These are phyloP conservation scores for Ochotona princeps DNA, from an alignment of 2,113 vertebrate species.

Conservation along the genomic window DNA sequence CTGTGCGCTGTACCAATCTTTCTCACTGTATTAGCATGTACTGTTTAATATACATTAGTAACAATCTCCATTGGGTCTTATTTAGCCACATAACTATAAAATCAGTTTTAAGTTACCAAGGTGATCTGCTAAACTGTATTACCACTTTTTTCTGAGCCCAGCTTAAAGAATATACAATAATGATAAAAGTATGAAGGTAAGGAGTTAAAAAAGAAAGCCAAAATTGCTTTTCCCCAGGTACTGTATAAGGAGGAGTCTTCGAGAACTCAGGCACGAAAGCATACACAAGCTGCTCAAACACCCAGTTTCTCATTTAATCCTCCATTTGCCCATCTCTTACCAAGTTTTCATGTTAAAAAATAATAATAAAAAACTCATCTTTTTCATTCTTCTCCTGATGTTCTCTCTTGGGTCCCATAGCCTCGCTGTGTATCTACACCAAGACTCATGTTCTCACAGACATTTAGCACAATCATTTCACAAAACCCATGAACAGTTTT, in stretches of 20 bases:
- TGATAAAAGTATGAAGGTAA: slow-evolving; percentile 16
- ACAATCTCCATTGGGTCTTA: neutral
- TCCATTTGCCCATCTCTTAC: slow-evolving; percentile 2
- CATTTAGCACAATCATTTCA: slow-evolving; percentile 61
- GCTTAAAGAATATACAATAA: neutral
- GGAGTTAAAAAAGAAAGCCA: slow-evolving; percentile 2
- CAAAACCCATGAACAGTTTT: slow-evolving; percentile 64
- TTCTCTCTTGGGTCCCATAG: neutral
- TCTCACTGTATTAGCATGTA: neutral
- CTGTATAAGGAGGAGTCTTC: neutral
- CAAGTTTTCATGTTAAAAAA: slow-evolving; percentile 33
- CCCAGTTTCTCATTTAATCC: slow-evolving; percentile 54
- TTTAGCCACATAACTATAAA: neutral
- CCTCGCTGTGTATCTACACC: neutral
- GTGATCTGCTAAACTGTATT: neutral
- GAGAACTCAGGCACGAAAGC: slow-evolving; percentile 48
- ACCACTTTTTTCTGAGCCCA: slow-evolving; percentile 5
- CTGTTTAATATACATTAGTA: neutral
- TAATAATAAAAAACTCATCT: neutral
- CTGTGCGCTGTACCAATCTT: neutral
- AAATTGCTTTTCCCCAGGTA: neutral
- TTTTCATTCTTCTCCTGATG: neutral
- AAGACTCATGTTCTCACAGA: slow-evolving; percentile 28
- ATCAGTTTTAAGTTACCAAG: neutral
- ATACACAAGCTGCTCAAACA: slow-evolving; percentile 33